Evolutionary conservation across 2,888 invertebrate species (phyloP).

Genomic region (Lithophane leautieri): DNA sequence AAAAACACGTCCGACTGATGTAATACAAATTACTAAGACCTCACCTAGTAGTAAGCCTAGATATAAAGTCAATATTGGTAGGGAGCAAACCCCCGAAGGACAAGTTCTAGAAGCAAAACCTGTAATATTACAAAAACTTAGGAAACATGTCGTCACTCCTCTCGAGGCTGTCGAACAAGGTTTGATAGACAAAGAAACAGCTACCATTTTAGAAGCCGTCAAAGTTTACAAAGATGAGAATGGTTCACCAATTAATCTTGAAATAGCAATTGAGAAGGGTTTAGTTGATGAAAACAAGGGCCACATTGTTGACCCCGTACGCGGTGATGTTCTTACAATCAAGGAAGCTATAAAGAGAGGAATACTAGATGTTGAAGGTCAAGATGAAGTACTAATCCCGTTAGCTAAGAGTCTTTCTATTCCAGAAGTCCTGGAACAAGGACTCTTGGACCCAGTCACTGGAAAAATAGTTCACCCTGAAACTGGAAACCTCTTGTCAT

Average conservation of each 20-base stretch:
- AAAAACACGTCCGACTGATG: slow-evolving; percentile 80
- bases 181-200: slow-evolving; percentile 94
- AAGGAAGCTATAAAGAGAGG: slow-evolving; percentile 96
- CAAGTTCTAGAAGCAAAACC: slow-evolving; percentile 92
- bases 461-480: slow-evolving; percentile 96
- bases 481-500: slow-evolving; percentile 94
- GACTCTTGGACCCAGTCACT: slow-evolving; percentile 93
- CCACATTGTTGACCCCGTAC: slow-evolving; percentile 95
- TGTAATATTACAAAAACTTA: slow-evolving; percentile 94
- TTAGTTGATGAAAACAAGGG: slow-evolving; percentile 94
- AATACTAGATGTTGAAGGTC: slow-evolving; percentile 94
- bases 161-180: slow-evolving; percentile 94
- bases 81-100: slow-evolving; percentile 90
- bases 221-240: slow-evolving; percentile 90
- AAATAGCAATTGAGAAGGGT: slow-evolving; percentile 93
- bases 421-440: slow-evolving; percentile 96
- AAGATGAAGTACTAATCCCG: slow-evolving; percentile 94
- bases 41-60: slow-evolving; percentile 92
- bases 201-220: slow-evolving; percentile 92
- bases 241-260: slow-evolving; percentile 92
- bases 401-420: slow-evolving; percentile 95
- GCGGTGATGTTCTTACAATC: slow-evolving; percentile 94
- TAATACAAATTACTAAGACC: slow-evolving; percentile 90
- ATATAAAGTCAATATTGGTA: slow-evolving; percentile 92
- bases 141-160: slow-evolving; percentile 94